Evolutionary conservation across 2,797 vertebrate genomes (phyloP), one percentile per base, ranked within the genome.

Genomic region (Pampus argenteus): DNA sequence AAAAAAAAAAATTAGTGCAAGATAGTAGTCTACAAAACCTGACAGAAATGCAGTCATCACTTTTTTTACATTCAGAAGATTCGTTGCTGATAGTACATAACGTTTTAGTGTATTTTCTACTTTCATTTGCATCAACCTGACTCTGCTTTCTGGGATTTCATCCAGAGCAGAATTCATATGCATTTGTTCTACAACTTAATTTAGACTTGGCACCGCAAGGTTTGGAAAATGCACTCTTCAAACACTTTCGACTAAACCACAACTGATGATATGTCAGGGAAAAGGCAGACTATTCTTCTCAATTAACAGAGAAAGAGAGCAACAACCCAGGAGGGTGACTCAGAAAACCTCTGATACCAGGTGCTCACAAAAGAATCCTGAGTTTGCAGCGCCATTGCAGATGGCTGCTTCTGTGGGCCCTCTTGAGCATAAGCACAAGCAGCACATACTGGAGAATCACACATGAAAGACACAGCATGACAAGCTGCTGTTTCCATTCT

Each of bases 401-500:
- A 86, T 84, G 81, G 76, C 74, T 81, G 66, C 66, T 74, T 85
- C 65, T 79, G 38, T 75, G 66, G 57, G 52, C 23, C 36, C 65
- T 74, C 79, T 78, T 73, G 50, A 84, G 78, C 25, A 7, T 31
- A 63, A 81, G 62, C 61, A 64, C 42, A 85, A 78, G 81, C 72
- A 58, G 72, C 72, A 66, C 85, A 79, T 64, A 66, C 55, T 77
- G 69, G 52, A 81, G 84, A 74, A 79, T 81, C 71, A 76, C 74
- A 92, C 86, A 91, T 90, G 86, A 92, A 92, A 92, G 89, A 80
- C 75, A 73, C 84, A 77, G 82, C 84, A 51, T 50, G 80, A 86
- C 71, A 81, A 79, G 85, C 80, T 75, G 72, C 82, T 76, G 79
- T 88, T 84, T 87, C 79, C 76, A 79, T 71, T 79, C 82, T 71